Evolutionary conservation across 2,888 invertebrate genomes (phyloP), one percentile per base, ranked within the genome.

Genomic region (Xanthostigma xanthostigma): DNA sequence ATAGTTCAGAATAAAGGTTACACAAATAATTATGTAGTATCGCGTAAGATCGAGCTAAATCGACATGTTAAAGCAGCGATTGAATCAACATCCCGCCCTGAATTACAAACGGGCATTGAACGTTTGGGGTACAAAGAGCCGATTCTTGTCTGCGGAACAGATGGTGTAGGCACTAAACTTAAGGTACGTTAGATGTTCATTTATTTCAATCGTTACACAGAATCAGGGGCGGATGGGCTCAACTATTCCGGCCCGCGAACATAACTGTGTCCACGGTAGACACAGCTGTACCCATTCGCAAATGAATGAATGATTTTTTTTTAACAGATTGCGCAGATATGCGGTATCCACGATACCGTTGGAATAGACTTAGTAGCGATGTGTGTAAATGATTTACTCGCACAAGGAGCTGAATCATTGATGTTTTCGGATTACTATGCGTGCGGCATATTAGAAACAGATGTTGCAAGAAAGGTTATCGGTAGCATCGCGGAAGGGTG

Each of bases 381-480:
- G 93, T 95, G 95, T 62, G 95, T 91, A 42, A 98, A 98, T 69
- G 95, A 97, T 66, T 81, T 97, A 46, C 70, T 98, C 44, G 93
- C 93, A 55, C 88, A 93, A 52, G 96, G 95, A 41, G 97, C 95
- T 0, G 91, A 93, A 59, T 95, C 97, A 0, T 74, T 98, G 55
- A 95, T 91, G 57, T 97, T 98, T 69, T 71, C 98, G 13, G 97
- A 98, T 72, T 97, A 97, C 66, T 93, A 92, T 67, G 94, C 96
- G 17, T 91, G 91, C 61, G 93, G 95, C 0, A 73, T 79, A 46
- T 71, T 98, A 50, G 78, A 91, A 58, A 81, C 91, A 1, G 72
- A 77, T 0, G 72, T 81, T 0, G 89, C 93, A 0, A 74, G 79
- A 3, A 73, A 80, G 53, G 87, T 97, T 11, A 76, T 98, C 8